These are phyloP conservation scores for Clupea harengus DNA, from an alignment of 2,113 vertebrate genomes.

Conservation along the genomic window DNA sequence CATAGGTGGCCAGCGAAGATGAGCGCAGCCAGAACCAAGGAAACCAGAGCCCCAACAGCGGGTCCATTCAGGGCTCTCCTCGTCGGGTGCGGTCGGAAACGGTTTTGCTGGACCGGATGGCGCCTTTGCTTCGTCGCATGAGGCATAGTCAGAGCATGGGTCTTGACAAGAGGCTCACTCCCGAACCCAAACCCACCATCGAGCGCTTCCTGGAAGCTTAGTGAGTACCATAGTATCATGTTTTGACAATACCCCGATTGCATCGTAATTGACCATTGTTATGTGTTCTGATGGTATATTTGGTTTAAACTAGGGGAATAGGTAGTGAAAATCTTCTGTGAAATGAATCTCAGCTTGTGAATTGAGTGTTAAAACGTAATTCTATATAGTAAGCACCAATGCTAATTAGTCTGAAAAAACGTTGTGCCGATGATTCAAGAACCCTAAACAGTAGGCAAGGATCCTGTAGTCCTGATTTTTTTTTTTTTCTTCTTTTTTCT, in stretches of 20 bases:
- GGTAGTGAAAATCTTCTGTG: background rate
- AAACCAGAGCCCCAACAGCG: constrained; percentile 86
- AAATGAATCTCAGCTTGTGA: background rate
- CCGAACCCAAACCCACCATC: constrained; percentile 92
- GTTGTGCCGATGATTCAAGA: background rate
- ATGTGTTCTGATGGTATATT: too few relatives aligned
- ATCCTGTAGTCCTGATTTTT: background rate
- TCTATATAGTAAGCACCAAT: background rate
- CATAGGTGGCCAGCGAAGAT: constrained; percentile 88
- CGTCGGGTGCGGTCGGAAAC: constrained; percentile 90
- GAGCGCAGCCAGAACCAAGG: constrained; percentile 89
- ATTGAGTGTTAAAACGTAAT: background rate
- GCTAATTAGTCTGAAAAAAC: background rate
- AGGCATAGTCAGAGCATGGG: constrained; percentile 95
- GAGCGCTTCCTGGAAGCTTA: constrained; percentile 93
- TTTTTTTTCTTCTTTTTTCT: background rate
- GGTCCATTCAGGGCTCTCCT: constrained; percentile 87
- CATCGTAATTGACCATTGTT: background rate
- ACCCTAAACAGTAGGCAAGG: background rate
- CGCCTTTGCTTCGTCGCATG: constrained; percentile 85
- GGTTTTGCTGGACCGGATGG: constrained; percentile 83
- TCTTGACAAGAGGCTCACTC: constrained; percentile 85
- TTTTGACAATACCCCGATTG: background rate
- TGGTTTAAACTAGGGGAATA: background rate
- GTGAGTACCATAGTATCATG: constrained; percentile 62